Conservation (phyloP, 2,888 invertebrate genomes). For the Drosophila tripunctata region DNA sequence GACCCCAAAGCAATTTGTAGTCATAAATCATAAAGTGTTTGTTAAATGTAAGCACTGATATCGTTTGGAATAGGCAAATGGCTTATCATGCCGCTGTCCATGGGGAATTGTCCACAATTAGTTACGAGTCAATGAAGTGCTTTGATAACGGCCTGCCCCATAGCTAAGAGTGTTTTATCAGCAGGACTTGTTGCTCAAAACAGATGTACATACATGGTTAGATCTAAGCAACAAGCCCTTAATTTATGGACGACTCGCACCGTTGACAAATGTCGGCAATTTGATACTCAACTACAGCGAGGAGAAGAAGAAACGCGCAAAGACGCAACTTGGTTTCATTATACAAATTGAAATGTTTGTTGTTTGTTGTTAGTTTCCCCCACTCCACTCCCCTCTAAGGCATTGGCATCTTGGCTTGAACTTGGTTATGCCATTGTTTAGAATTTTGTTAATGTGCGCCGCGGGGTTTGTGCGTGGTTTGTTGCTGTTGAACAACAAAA, state of each 20-base stretch:
- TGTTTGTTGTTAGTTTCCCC: constrained; percentile 33
- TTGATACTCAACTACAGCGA: constrained; percentile 60
- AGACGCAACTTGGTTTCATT: constrained; percentile 31
- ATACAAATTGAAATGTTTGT: constrained; percentile 76
- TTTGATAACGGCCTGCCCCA: constrained; percentile 35
- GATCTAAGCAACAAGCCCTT: constrained; percentile 70
- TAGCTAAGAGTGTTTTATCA: constrained; percentile 43
- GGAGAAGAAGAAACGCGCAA: constrained; percentile 7
- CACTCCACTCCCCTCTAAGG: constrained; percentile 1
- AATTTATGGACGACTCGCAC: constrained; percentile 67
- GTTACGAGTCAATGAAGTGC: constrained; percentile 58
- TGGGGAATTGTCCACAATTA: constrained; percentile 65
- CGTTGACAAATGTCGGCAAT: constrained; percentile 78
- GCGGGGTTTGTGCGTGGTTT: constrained; percentile 46
- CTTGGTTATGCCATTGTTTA: constrained; percentile 55
- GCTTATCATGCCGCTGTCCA: constrained; percentile 44
- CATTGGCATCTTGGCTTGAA: constrained; percentile 12
- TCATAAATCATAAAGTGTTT: constrained; percentile 29
- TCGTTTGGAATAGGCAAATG: neutral
- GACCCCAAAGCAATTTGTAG: constrained; percentile 22
- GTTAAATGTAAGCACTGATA: constrained; percentile 1
- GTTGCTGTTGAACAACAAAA: constrained; percentile 52
- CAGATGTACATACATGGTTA: constrained; percentile 11
- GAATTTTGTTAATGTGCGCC: constrained; percentile 73
- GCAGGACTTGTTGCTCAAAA: constrained; percentile 40